phyloP scores from a whole-genome alignment of 2,888 invertebrate species.

The Ennomos erosarius region DNA sequence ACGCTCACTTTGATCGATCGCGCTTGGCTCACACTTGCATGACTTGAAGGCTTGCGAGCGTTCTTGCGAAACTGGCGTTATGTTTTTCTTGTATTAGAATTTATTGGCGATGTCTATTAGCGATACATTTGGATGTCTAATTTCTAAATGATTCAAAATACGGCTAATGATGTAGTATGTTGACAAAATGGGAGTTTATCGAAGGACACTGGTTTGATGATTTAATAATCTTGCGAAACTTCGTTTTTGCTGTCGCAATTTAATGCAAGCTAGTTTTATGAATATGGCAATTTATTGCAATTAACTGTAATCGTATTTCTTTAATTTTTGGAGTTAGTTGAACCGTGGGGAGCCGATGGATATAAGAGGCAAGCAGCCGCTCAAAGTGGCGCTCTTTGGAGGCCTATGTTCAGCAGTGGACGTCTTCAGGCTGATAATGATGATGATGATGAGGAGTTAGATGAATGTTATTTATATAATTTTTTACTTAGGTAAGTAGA shows the following conservation, averaged over 20 bases:
- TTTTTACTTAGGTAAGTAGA: too few relatives aligned
- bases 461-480: too few relatives aligned
- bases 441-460: too few relatives aligned
- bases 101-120: slow-evolving; percentile 30
- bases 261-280: too few relatives aligned
- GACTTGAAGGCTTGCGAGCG: slow-evolving; percentile 14
- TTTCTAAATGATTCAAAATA: slow-evolving; percentile 35
- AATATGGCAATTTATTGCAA: too few relatives aligned
- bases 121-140: slow-evolving; percentile 21
- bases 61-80: slow-evolving; percentile 33
- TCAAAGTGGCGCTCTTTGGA: too few relatives aligned
- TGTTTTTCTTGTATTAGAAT: slow-evolving; percentile 35
- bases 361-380: too few relatives aligned
- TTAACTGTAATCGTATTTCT: too few relatives aligned
- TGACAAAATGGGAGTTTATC: slow-evolving; percentile 23
- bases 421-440: too few relatives aligned
- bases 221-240: slow-evolving; percentile 10
- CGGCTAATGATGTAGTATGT: slow-evolving; percentile 27
- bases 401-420: too few relatives aligned
- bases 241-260: slow-evolving; percentile 3
- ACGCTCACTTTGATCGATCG: slow-evolving; percentile 53
- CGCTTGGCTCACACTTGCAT: slow-evolving; percentile 24
- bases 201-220: slow-evolving; percentile 7
- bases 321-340: too few relatives aligned
- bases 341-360: too few relatives aligned